Base-by-base conservation (phyloP, 53 echinoderm and acorn worm species). In the Apostichopus leukothele region DNA sequence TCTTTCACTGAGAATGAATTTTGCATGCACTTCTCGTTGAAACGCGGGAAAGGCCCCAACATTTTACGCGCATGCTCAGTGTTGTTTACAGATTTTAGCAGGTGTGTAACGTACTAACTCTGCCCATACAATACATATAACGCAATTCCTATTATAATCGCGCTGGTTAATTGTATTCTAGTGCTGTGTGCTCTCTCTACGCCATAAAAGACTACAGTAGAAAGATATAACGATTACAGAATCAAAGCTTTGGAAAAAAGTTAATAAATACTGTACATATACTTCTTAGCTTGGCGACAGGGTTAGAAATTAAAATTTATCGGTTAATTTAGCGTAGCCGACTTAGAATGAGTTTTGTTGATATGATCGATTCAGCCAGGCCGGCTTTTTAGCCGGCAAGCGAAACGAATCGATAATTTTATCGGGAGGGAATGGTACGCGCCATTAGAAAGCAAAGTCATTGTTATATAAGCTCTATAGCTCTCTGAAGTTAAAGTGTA, bases 251-350 rank as follows among this genome's bases (percentile, higher is more conserved):
- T 18, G 14, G 71, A n/a, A 23, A 3, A 13, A 81, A 54, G 81
- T 81, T 81, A 81, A 55, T 55, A 81, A 81, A 54, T 81, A 81
- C 20, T 71, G 71, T 71, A 18, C 71, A 19, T 16, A 63, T 63
- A 71, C 18, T 71, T 71, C 71, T 16, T 21, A 39, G 52, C n/a
- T 8, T 81, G 81, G 81, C 81, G 81, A 60, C 81, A 81, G 81
- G 21, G 21, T 55, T 54, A 22, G 59, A 81, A 39, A 55, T 81
- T 81, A 81, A 81, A 81, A 81, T 54, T 57, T 81, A 19, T 81
- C 54, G 54, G 18, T 81, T 81, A 81, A 81, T 81, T 81, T 81
- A 81, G 81, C 81, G 12, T 22, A 11, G 81, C 59, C 6, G 81
- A 81, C 55, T 81, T 54, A 20, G 60, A 59, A 81, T 81, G 57